Evolutionary conservation across 2,797 vertebrate genomes (phyloP).

Genomic region (Emys orbicularis): DNA sequence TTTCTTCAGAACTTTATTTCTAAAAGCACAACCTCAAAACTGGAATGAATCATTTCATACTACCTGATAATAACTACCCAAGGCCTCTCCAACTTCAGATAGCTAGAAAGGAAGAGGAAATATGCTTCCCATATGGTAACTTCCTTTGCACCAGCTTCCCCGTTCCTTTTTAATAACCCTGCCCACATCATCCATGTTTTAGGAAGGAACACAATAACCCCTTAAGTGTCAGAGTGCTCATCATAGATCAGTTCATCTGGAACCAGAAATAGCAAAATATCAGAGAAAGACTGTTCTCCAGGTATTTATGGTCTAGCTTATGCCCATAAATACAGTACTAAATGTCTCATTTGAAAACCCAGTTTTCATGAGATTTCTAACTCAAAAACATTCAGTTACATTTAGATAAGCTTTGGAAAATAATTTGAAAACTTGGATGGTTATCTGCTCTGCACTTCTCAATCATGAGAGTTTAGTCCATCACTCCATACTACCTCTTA

Average conservation of each 20-base stretch:
- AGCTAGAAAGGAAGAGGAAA: neutral
- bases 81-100: neutral
- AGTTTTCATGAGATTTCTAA: neutral
- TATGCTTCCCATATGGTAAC: neutral
- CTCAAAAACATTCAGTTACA: neutral
- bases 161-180: neutral
- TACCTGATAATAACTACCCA: neutral
- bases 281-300: neutral
- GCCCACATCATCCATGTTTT: neutral
- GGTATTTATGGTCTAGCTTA: neutral
- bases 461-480: neutral
- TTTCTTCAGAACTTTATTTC: neutral
- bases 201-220: neutral
- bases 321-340: neutral
- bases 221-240: neutral
- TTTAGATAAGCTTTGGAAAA: neutral
- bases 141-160: neutral
- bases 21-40: neutral
- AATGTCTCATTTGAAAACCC: neutral
- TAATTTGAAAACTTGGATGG: neutral
- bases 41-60: neutral
- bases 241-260: neutral
- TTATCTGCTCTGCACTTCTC: neutral
- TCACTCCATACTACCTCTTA: neutral
- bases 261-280: neutral